Evolutionary conservation across 2,888 invertebrate species (phyloP).

Genomic region (Microplitis deprimator): DNA sequence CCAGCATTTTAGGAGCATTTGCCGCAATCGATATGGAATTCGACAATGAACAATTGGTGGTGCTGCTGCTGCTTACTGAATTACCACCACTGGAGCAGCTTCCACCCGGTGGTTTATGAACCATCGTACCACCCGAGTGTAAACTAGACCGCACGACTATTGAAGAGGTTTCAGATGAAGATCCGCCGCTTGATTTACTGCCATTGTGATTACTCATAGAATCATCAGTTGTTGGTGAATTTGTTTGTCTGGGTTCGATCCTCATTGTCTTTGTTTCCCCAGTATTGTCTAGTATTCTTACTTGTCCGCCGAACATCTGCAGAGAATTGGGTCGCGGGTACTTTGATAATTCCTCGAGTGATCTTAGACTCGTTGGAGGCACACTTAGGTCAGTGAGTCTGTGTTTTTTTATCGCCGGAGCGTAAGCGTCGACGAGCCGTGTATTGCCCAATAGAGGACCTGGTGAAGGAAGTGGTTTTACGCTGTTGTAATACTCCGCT

Average conservation of each 20-base stretch:
- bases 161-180: constrained; percentile 75
- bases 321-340: constrained; percentile 74
- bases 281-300: constrained; percentile 80
- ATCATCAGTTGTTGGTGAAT: constrained; percentile 72
- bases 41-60: constrained; percentile 52
- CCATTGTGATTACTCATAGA: constrained; percentile 43
- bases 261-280: constrained; percentile 80
- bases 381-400: constrained; percentile 69
- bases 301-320: constrained; percentile 86
- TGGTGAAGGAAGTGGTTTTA: constrained; percentile 82
- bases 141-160: constrained; percentile 86
- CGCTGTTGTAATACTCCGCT: constrained; percentile 60
- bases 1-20: constrained; percentile 75
- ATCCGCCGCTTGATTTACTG: constrained; percentile 48
- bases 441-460: constrained; percentile 88
- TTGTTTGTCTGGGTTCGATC: constrained; percentile 75
- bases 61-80: constrained; percentile 48
- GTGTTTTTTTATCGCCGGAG: constrained; percentile 73
- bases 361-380: constrained; percentile 72
- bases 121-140: constrained; percentile 88
- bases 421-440: constrained; percentile 81
- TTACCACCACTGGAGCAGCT: constrained; percentile 36
- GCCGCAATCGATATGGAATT: constrained; percentile 62
- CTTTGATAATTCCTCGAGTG: constrained; percentile 76
- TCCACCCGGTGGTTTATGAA: constrained; percentile 74